A percentile compares a stretch with the other conserved stretches of the same genome.
Evolutionary conservation across 1,140 invertebrate species (phyloP).

Genomic region (Platyscapa corneri): DNA sequence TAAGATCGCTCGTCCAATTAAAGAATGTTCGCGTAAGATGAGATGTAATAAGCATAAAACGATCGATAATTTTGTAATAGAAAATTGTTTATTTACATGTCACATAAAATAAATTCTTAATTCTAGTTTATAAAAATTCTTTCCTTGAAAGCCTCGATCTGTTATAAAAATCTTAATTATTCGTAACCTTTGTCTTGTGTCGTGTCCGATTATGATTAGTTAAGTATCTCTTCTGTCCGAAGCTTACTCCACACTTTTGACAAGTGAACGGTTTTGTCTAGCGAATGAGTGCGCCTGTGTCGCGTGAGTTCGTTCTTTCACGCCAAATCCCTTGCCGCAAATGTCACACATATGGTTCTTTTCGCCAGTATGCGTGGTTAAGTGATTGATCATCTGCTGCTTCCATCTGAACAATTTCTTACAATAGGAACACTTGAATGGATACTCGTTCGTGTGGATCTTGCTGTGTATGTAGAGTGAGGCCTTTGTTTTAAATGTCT

Average conservation of each 20-base stretch:
- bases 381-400: slow-evolving; percentile 73
- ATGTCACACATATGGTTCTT: slow-evolving; percentile 73
- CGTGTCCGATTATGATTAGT: slow-evolving; percentile 68
- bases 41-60: background rate
- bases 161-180: background rate
- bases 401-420: slow-evolving; percentile 72
- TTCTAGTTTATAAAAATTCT: background rate
- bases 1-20: too few relatives aligned
- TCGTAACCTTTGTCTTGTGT: slow-evolving; percentile 38
- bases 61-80: background rate
- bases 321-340: slow-evolving; percentile 75
- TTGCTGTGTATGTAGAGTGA: slow-evolving; percentile 76
- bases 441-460: slow-evolving; percentile 74
- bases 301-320: slow-evolving; percentile 74
- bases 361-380: slow-evolving; percentile 72
- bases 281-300: slow-evolving; percentile 73
- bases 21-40: background rate
- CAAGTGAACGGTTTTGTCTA: slow-evolving; percentile 75
- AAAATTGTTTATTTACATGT: background rate
- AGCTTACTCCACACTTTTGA: slow-evolving; percentile 74
- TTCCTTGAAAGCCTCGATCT: background rate
- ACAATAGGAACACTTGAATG: slow-evolving; percentile 72
- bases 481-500: slow-evolving; percentile 74
- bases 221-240: slow-evolving; percentile 76
- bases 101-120: background rate